Evolutionary conservation across 2,113 vertebrate species (phyloP).

Genomic region (Sciurus niger): DNA sequence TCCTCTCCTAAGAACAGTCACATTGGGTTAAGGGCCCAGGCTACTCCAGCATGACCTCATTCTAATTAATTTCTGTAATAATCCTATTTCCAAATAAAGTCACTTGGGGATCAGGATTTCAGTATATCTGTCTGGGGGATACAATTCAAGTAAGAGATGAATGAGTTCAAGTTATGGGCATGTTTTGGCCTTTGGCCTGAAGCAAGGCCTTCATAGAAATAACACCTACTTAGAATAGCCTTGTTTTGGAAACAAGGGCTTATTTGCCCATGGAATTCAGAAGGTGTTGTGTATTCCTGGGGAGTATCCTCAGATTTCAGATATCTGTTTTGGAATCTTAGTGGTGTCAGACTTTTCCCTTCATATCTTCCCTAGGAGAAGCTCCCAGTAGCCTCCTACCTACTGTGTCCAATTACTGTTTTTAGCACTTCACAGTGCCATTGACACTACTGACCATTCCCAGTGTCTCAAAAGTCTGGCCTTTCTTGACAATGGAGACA

Average conservation of each 20-base stretch:
- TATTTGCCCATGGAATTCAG: slow-evolving; percentile 42
- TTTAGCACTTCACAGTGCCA: not conserved
- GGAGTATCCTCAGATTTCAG: not conserved
- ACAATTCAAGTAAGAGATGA: not conserved
- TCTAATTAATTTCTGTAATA: not conserved
- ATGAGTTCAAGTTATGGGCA: not conserved
- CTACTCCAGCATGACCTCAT: not conserved
- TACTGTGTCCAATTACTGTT: not conserved
- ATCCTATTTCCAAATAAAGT: slow-evolving; percentile 19
- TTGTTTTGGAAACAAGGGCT: slow-evolving; percentile 32
- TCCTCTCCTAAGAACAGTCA: slow-evolving; percentile 20
- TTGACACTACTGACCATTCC: not conserved
- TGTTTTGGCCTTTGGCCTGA: not conserved
- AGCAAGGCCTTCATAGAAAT: slow-evolving; percentile 24
- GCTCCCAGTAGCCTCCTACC: not conserved
- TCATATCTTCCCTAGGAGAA: not conserved
- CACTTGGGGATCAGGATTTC: not conserved
- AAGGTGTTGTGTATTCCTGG: not conserved
- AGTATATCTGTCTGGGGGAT: not conserved
- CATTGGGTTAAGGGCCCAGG: not conserved
- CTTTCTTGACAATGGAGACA: slow-evolving; percentile 29
- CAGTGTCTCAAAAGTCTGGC: not conserved
- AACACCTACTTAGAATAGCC: not conserved
- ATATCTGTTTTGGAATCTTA: slow-evolving; percentile 10
- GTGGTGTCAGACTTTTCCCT: not conserved